Percentiles rank a stretch among this genome's conserved stretches.
Evolutionary conservation across 2,113 vertebrate species (phyloP).

Genomic region (Spermophilus dauricus): DNA sequence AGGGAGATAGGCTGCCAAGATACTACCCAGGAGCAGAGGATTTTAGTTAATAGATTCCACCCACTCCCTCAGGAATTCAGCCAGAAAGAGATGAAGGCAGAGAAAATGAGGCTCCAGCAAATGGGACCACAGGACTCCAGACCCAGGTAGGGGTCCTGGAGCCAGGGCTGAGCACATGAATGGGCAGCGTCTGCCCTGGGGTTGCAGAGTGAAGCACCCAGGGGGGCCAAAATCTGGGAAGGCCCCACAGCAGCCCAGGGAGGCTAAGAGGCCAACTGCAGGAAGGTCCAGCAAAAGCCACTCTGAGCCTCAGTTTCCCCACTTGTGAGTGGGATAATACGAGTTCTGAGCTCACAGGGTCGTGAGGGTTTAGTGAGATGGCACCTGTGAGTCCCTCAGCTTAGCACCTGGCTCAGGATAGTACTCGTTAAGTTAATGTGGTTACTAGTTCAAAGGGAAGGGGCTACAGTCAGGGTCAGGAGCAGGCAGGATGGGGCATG

Average conservation of each 20-base stretch:
- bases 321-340: neutral
- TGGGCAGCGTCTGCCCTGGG: neutral
- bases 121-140: neutral
- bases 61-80: neutral
- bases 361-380: neutral
- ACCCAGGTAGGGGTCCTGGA: neutral
- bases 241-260: neutral
- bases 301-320: neutral
- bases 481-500: accelerated
- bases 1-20: neutral
- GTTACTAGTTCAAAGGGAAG: neutral
- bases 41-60: neutral
- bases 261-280: neutral
- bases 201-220: neutral
- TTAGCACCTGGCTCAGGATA: neutral
- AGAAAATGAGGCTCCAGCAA: neutral
- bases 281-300: neutral
- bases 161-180: neutral
- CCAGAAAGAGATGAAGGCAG: neutral
- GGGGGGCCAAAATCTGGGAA: neutral
- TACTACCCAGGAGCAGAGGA: neutral
- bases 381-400: accelerated
- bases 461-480: neutral
- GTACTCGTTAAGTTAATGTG: neutral
- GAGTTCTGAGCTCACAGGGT: neutral